These are phyloP conservation scores for Theonella swinhoei DNA, from an alignment of 37 sponge, comb jelly and placozoan species.

Conservation along the genomic window DNA sequence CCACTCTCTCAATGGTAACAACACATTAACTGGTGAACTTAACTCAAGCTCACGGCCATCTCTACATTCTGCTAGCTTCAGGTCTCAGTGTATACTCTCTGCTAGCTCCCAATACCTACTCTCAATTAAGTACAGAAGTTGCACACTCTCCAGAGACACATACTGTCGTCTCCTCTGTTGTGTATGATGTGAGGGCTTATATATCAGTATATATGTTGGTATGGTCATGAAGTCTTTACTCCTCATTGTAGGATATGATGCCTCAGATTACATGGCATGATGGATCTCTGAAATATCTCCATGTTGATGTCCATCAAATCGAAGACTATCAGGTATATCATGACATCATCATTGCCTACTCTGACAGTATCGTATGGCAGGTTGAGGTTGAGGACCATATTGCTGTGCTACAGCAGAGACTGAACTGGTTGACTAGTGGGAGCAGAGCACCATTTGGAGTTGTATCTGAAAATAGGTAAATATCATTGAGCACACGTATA, in stretches of 20 bases:
- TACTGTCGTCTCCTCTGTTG: constrained; percentile 28
- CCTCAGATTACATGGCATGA: constrained; percentile 50
- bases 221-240: neutral
- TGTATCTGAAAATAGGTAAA: constrained; percentile 21
- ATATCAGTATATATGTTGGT: neutral
- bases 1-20: constrained; percentile 23
- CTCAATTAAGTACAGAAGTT: constrained; percentile 18
- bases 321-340: constrained; percentile 17
- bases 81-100: constrained; percentile 29
- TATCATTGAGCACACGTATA: neutral
- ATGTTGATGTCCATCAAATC: constrained; percentile 40
- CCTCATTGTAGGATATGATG: constrained; percentile 33
- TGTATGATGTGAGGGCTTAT: constrained; percentile 44
- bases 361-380: too few species aligned
- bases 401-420: neutral
- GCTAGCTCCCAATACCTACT: constrained; percentile 54
- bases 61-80: too few species aligned
- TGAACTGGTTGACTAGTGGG: constrained; percentile 43
- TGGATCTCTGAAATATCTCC: constrained; percentile 47
- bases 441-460: constrained; percentile 51
- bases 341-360: too few species aligned
- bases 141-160: constrained; percentile 1
- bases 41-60: too few species aligned
- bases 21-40: neutral
- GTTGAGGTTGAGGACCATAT: constrained; percentile 11